Conservation (phyloP, 2,113 vertebrate genomes). For the Nettapus auritus region DNA sequence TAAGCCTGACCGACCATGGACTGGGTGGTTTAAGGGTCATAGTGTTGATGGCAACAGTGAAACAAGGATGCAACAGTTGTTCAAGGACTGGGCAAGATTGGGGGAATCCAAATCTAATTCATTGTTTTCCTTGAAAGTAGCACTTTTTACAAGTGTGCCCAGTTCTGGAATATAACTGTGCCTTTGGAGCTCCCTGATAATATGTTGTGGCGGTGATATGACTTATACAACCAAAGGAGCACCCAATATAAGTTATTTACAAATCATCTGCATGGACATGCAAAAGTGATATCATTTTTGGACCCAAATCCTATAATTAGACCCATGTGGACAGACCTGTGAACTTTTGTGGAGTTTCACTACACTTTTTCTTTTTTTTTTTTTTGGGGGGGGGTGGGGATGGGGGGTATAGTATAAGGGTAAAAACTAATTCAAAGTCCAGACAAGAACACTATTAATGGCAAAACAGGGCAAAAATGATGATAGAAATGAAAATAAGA, state of each 20-base stretch:
- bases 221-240: neutral
- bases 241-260: neutral
- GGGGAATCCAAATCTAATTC: neutral
- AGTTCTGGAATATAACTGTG: neutral
- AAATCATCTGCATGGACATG: neutral
- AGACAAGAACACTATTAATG: neutral
- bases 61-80: neutral
- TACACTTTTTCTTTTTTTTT: neutral
- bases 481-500: neutral
- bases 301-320: neutral
- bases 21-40: neutral
- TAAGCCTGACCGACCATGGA: neutral
- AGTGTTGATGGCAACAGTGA: neutral
- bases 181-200: neutral
- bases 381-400: neutral
- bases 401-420: neutral
- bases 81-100: neutral
- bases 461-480: neutral
- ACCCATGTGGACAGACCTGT: neutral
- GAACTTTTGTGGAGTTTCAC: neutral
- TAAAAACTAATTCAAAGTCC: neutral
- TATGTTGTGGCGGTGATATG: fast-evolving
- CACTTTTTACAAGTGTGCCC: neutral
- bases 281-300: neutral
- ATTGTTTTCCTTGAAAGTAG: neutral